Conservation (phyloP, 2,888 invertebrate genomes). For the Nomada fabriciana region DNA sequence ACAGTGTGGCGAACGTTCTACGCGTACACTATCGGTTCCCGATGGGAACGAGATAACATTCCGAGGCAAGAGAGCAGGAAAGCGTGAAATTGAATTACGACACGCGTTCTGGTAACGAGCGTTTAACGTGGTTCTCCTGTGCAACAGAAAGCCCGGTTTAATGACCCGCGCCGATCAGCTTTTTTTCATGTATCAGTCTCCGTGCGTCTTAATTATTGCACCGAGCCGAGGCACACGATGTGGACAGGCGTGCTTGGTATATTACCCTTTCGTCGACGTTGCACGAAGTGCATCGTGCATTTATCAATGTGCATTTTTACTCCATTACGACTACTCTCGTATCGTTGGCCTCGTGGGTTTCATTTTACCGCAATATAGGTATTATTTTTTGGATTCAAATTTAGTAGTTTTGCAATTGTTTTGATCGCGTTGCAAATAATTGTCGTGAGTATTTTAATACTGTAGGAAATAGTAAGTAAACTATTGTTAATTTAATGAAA, state of each 20-base stretch:
- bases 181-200: slow-evolving; percentile 18
- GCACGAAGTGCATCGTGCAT: background rate
- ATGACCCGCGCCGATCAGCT: slow-evolving; percentile 33
- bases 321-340: background rate
- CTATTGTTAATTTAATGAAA: too few relatives aligned
- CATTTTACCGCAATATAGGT: too few relatives aligned
- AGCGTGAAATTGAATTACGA: slow-evolving; percentile 77
- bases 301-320: background rate
- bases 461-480: too few relatives aligned
- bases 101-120: slow-evolving; percentile 59
- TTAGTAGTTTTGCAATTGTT: too few relatives aligned
- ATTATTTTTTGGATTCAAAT: too few relatives aligned
- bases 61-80: slow-evolving; percentile 64
- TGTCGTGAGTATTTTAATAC: too few relatives aligned
- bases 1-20: slow-evolving; percentile 14
- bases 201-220: slow-evolving; percentile 47
- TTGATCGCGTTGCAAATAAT: too few relatives aligned
- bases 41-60: slow-evolving; percentile 71
- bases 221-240: background rate
- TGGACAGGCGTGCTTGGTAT: background rate
- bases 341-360: too few relatives aligned
- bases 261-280: background rate
- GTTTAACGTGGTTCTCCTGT: slow-evolving; percentile 34
- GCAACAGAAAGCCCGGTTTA: slow-evolving; percentile 41
- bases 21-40: slow-evolving; percentile 55